Base-by-base conservation (phyloP, 1,140 invertebrate genomes). In the Galendromus occidentalis region DNA sequence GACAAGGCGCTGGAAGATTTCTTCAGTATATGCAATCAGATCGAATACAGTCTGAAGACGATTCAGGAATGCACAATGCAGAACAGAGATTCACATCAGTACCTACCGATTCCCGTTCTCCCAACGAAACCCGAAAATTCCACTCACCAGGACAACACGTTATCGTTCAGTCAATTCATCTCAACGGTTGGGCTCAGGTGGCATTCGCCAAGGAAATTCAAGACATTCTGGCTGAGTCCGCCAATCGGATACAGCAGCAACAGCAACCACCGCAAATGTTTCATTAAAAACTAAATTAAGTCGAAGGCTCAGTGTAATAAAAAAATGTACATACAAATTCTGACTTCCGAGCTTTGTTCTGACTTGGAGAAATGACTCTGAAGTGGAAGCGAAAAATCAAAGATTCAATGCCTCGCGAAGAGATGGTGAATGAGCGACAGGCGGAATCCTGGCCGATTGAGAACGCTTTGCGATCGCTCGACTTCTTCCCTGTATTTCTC, bases 1-100 rank as follows among this genome's bases (percentile, higher is more conserved):
- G 91, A 95, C 72, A 91, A 90, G 75, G 84, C 86, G 71, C 80
- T 93, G 70, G 91, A 95, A 78, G 90, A 94, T 71, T 93, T 94
- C 73, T 94, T 90, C 74, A 86, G 88, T 0, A 83, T 91, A 51
- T 93, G 90, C 77, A 91, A 95, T 77, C 90, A 92, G 79, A 88
- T 93, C 71, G 91, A 95, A 76, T 75, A 93, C 9, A 85, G 91
- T 75, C 80, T 95, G 78, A 87, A 88, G 75, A 88, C 89, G 2
- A 86, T 89, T 0, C 83, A 90, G 42, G 87, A 91, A 70, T 91
- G 88, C 72, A 76, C 88, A 63, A 82, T 84, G 42, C 87, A 92
- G 75, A 80, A 83, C 41, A 82, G 83, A 42, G 89, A 87, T 64
- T 86, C 88, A 6, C 80, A 83, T 2, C 80, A 86, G 65, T 91